Evolutionary conservation across 2,888 invertebrate genomes (phyloP).

Genomic region (Hypomecis atomaria): DNA sequence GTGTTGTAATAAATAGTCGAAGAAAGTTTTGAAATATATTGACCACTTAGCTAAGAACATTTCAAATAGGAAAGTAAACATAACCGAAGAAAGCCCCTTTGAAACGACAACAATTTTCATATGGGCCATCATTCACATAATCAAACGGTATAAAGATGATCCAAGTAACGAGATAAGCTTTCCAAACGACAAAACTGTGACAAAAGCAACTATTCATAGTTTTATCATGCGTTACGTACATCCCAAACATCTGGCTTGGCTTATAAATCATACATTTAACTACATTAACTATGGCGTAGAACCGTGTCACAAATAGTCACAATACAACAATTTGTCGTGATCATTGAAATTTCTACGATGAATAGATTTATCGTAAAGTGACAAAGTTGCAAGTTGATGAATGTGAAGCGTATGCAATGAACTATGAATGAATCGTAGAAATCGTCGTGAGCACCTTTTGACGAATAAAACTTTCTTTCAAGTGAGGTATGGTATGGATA

Average conservation of each 20-base stretch:
- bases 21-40: slow-evolving; percentile 5
- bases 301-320: slow-evolving; percentile 24
- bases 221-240: slow-evolving; percentile 20
- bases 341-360: slow-evolving; percentile 3
- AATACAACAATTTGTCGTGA: background rate
- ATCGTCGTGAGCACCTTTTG: slow-evolving; percentile 29
- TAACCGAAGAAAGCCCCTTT: slow-evolving; percentile 3
- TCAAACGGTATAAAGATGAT: slow-evolving; percentile 10
- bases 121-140: slow-evolving; percentile 11
- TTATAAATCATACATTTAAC: slow-evolving; percentile 21
- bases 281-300: slow-evolving; percentile 9
- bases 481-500: slow-evolving; percentile 19
- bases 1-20: background rate
- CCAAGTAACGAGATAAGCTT: slow-evolving; percentile 16
- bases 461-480: slow-evolving; percentile 37
- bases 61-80: slow-evolving; percentile 6
- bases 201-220: slow-evolving; percentile 26
- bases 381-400: slow-evolving; percentile 20
- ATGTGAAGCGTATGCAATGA: slow-evolving; percentile 1
- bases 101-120: slow-evolving; percentile 11
- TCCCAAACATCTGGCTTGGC: slow-evolving; percentile 26
- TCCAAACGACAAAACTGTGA: slow-evolving; percentile 24
- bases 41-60: slow-evolving; percentile 1
- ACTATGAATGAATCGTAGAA: slow-evolving; percentile 38
- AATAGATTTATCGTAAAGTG: background rate